These are phyloP conservation scores for Psococerastis gibbosa DNA, from an alignment of 2,888 invertebrate genomes.

Conservation along the genomic window DNA sequence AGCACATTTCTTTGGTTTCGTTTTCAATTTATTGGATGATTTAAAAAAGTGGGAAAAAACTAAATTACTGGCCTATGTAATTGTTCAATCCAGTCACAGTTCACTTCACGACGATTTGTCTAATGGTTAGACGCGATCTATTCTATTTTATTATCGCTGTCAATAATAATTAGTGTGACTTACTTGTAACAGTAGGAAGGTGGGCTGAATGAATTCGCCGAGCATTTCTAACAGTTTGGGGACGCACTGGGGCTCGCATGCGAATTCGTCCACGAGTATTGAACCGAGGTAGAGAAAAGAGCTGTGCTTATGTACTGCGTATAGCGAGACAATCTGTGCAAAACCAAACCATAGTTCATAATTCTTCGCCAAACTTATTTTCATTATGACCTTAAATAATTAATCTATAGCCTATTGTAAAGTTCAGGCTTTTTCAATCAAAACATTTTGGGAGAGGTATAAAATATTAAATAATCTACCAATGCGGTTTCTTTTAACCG, in stretches of 20 bases:
- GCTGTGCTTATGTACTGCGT: conserved; percentile 61
- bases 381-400: not conserved
- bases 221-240: conserved; percentile 69
- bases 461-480: no score
- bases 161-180: conserved; percentile 10
- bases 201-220: conserved; percentile 60
- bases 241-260: conserved; percentile 45
- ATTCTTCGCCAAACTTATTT: conserved; percentile 6
- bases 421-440: no score
- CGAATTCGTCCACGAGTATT: conserved; percentile 81
- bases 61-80: no score
- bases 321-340: conserved; percentile 46
- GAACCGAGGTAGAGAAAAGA: conserved; percentile 82
- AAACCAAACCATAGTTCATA: conserved; percentile 11
- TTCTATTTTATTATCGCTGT: no score
- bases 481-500: no score
- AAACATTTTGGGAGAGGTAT: not conserved
- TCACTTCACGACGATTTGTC: no score
- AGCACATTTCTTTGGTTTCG: no score
- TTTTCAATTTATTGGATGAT: no score
- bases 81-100: no score
- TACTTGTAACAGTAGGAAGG: conserved; percentile 61
- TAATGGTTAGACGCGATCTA: no score
- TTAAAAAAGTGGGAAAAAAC: no score
- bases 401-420: conserved; percentile 2